phyloP scores from a whole-genome alignment of 2,888 invertebrate genomes.

The Beris chalybata region DNA sequence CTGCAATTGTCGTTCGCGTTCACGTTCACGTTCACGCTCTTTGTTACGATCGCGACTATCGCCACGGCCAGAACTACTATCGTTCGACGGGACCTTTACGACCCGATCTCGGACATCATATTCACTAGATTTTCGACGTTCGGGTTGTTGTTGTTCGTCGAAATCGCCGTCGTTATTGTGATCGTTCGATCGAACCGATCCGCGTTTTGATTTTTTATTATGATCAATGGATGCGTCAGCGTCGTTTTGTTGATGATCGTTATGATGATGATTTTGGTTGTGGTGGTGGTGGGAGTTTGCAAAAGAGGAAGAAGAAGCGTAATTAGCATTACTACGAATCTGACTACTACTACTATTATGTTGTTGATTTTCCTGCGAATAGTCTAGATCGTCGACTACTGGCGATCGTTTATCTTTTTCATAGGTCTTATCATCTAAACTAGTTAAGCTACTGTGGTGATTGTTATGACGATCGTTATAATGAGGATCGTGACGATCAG shows the following conservation, averaged over 20 bases:
- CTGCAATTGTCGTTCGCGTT: conserved; percentile 50
- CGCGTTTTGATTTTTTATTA: conserved; percentile 46
- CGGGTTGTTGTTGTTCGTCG: neutral
- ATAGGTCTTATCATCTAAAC: conserved; percentile 60
- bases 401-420: conserved; percentile 53
- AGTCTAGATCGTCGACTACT: conserved; percentile 2
- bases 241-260: conserved; percentile 45
- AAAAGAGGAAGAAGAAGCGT: conserved; percentile 66
- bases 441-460: conserved; percentile 55
- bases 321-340: conserved; percentile 64
- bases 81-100: conserved; percentile 43
- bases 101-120: conserved; percentile 57
- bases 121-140: conserved; percentile 60
- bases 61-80: conserved; percentile 41
- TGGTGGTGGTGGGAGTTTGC: conserved; percentile 52
- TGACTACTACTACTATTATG: conserved; percentile 52
- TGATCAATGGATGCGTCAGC: conserved; percentile 44
- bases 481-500: conserved; percentile 22
- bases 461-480: conserved; percentile 32
- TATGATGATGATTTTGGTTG: conserved; percentile 47
- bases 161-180: conserved; percentile 45
- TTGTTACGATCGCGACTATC: conserved; percentile 39
- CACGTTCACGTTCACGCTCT: conserved; percentile 41
- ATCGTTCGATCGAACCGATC: conserved; percentile 46
- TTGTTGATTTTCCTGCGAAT: neutral